Conservation (phyloP, 1,140 invertebrate species). For the Bombus terrestris region DNA sequence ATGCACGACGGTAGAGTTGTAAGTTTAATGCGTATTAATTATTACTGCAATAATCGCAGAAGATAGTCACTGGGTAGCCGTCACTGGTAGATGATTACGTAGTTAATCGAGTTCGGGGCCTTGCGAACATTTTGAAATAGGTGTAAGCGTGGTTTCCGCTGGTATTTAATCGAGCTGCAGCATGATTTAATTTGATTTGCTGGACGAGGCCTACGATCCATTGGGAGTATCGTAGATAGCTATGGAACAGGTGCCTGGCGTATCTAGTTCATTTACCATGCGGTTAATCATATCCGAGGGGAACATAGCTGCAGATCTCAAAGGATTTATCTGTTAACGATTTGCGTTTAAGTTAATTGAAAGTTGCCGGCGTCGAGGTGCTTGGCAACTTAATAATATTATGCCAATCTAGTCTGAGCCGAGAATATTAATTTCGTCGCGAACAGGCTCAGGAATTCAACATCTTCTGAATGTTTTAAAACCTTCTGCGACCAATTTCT, state of each 20-base stretch:
- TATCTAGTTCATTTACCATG: constrained; percentile 63
- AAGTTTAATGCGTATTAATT: background rate
- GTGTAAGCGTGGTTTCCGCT: background rate
- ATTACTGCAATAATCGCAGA: background rate
- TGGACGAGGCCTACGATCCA: constrained; percentile 38
- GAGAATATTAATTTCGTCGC: background rate
- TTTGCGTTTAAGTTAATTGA: constrained; percentile 59
- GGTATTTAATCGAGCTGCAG: constrained; percentile 29
- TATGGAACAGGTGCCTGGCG: constrained; percentile 56
- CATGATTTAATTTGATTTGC: constrained; percentile 40
- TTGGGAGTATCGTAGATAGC: constrained; percentile 58
- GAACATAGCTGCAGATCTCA: constrained; percentile 28
- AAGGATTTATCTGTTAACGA: constrained; percentile 63
- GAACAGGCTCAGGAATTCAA: background rate
- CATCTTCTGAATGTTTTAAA: background rate
- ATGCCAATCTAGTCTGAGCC: background rate
- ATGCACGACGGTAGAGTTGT: background rate
- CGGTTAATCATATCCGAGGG: constrained; percentile 62
- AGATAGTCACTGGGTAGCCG: background rate
- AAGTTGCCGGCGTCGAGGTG: constrained; percentile 30
- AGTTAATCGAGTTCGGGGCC: background rate
- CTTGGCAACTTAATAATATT: background rate
- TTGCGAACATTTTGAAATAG: constrained; percentile 17
- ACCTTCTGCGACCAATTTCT: background rate
- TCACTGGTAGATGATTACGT: background rate